phyloP scores from a whole-genome alignment of 2,888 invertebrate species.

The Heliconius erato region DNA sequence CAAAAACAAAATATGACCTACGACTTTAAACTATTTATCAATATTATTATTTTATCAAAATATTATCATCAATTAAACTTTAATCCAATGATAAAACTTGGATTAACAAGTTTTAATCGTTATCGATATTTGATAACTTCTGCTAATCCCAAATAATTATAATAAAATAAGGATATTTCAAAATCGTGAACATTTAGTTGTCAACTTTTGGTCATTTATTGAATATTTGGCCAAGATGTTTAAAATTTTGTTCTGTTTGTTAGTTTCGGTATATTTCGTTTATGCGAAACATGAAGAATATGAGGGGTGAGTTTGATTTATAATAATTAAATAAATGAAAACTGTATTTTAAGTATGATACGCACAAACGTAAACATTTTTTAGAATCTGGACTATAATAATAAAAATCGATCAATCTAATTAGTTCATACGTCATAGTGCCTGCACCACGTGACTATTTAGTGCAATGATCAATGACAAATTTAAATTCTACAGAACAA shows the following conservation, averaged over 20 bases:
- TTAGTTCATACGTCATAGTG: no score
- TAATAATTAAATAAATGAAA: background rate
- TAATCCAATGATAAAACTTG: background rate
- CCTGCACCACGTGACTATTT: no score
- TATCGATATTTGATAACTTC: background rate
- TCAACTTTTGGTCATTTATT: background rate
- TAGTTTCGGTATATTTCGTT: slow-evolving; percentile 56
- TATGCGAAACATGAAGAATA: slow-evolving; percentile 70
- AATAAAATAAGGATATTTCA: background rate
- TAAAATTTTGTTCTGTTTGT: slow-evolving; percentile 57
- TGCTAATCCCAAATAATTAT: background rate
- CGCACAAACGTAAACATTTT: no score
- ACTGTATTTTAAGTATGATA: no score
- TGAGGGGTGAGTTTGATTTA: slow-evolving; percentile 65
- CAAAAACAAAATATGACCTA: slow-evolving; percentile 20
- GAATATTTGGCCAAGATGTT: slow-evolving; percentile 49
- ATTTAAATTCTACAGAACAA: no score
- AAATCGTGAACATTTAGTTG: background rate
- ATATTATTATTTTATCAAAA: background rate
- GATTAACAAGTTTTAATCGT: slow-evolving; percentile 18
- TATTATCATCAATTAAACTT: slow-evolving; percentile 1
- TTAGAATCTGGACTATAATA: no score
- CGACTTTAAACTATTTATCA: slow-evolving; percentile 2
- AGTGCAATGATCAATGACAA: no score
- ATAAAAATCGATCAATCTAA: no score